Evolutionary conservation across 2,113 vertebrate species (phyloP).

Genomic region (Gnathonemus echidnorhynchus): DNA sequence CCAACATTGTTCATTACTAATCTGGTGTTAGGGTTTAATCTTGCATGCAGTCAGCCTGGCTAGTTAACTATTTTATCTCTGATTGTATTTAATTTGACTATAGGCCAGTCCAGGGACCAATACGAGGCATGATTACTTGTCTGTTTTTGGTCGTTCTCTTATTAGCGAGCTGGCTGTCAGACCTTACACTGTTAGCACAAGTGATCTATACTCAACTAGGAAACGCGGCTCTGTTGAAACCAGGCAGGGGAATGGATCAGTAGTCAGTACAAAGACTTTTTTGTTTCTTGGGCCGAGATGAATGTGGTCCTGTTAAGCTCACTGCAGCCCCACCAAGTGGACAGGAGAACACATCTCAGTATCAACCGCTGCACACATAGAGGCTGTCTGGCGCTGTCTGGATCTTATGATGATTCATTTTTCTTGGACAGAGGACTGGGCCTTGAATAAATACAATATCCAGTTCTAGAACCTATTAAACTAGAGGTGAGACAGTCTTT

Average conservation of each 20-base stretch:
- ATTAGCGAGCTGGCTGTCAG: background rate
- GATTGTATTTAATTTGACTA: background rate
- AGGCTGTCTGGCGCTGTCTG: conserved; percentile 4
- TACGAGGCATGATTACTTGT: background rate
- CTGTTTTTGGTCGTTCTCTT: background rate
- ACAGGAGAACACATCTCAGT: background rate
- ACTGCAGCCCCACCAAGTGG: conserved; percentile 15
- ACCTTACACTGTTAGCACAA: background rate
- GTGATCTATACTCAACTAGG: background rate
- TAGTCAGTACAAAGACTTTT: background rate
- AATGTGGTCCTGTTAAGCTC: background rate
- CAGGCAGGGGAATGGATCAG: background rate
- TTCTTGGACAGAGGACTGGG: conserved; percentile 1
- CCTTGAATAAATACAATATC: conserved; percentile 13
- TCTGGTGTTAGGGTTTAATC: conserved; percentile 5
- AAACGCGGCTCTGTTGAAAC: background rate
- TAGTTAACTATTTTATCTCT: background rate
- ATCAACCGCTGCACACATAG: background rate
- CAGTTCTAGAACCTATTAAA: background rate
- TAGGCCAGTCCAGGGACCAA: conserved; percentile 15
- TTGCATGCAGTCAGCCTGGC: background rate
- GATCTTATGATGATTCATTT: conserved; percentile 16
- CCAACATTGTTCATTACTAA: conserved; percentile 8
- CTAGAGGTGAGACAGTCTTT: background rate
- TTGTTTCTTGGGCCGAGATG: background rate